Evolutionary conservation across 2,113 vertebrate species (phyloP), one percentile per base, ranked within the genome.

Genomic region (Bufo bufo): DNA sequence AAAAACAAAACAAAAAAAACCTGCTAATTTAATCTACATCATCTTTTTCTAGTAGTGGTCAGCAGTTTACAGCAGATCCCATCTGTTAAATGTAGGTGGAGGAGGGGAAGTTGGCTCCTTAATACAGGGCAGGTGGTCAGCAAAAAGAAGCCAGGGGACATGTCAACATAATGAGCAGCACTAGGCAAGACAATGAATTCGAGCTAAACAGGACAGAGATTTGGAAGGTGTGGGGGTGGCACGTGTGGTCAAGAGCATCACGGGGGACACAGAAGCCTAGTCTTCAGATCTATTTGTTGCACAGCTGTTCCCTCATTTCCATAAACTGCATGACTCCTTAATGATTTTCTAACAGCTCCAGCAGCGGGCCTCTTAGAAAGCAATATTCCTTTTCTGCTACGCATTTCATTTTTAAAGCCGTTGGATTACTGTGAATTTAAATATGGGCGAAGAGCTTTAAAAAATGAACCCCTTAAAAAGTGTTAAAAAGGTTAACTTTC

Each of bases 91-190:
- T 23, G 80, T 84, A 88, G 47, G 80, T 52, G 69, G 80, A 33
- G 80, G 59, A 19, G 52, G 80, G 80, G 58, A 63, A 43, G 52
- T 61, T 61, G 59, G 52, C 58, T 52, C 13, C 81, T 75, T 83
- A 88, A 88, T 77, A 43, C 54, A 12, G 66, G 81, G 72, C 87
- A 88, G 87, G 80, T 88, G 87, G 87, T 88, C 87, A 66, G 80
- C 69, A 77, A 65, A 52, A 83, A 59, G 78, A 82, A 87, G 79
- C 75, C 52, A 82, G 66, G 86, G 79, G 86, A 83, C 54, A 66
- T 83, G 85, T 87, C 85, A 87, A 65, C 45, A 84, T 82, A 74
- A 87, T 65, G 19, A 77, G 86, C 56, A 58, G 83, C 79, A 88
- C 79, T 66, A 65, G 71, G 80, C 80, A 74, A 87, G 56, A 77